Base-by-base conservation (phyloP, 1,140 invertebrate genomes). In the Drosophila ambigua region DNA sequence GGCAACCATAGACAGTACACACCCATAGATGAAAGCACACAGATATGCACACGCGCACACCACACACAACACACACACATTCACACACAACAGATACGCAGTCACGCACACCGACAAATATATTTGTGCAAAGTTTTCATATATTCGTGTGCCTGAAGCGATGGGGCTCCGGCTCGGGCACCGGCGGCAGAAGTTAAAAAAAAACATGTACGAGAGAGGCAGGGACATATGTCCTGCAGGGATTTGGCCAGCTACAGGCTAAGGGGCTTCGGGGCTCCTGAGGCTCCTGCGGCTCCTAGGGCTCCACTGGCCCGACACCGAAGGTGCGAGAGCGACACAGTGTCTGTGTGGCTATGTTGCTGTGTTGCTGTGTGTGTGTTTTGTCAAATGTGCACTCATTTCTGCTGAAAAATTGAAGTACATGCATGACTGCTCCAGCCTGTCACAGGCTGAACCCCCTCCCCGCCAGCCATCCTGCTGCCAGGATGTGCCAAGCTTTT, bases 301-400 rank as follows among this genome's bases (percentile, higher is more conserved):
- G 60, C 24, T 43, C 31, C 8, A 26, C 43, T 26, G 13, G 46
- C 35, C 5, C 71, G 73, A 75, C 66, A 72, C 71, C 60, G 62
- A 63, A 88, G 84, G 82, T 39, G 35, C 35, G 35, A 39, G 11
- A 39, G 11, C 4, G 64, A 69, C 44, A 58, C 51, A 58, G 67
- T 53, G 9, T 46, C 20, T 2, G 20, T 20, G 20, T 20, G 20
- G 20, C 20, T 20, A 2, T 20, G 1, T 2, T 20, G 20, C 20
- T 20, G 20, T 20, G 20, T 2, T 20, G 20, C 20, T 20, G 59
- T 50, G 66, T 83, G 78, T 85, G 71, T 72, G 55, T 75, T 76
- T 85, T 85, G 82, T 85, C 82, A 85, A 85, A 85, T 85, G 82
- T 85, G 82, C 82, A 85, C 82, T 85, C 82, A 85, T 85, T 82